These are phyloP conservation scores for Apodemia mormo DNA, from an alignment of 2,888 invertebrate genomes.

Conservation along the genomic window DNA sequence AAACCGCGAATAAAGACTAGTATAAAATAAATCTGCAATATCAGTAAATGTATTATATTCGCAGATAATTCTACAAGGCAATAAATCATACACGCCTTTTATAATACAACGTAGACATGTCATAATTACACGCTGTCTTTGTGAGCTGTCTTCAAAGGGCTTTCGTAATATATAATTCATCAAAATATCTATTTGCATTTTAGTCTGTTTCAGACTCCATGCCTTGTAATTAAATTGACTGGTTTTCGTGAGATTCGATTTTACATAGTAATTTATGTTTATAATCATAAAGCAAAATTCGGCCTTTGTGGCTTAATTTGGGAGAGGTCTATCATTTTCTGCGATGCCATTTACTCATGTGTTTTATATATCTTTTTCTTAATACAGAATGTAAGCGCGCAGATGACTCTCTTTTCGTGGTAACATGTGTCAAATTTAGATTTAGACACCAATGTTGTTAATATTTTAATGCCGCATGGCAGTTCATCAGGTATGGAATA, in stretches of 20 bases:
- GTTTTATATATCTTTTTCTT: too few species aligned
- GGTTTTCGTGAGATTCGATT: too few species aligned
- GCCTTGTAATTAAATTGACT: conserved; percentile 2
- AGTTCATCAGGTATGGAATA: too few species aligned
- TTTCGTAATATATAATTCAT: conserved; percentile 29
- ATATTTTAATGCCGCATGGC: too few species aligned
- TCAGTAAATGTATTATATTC: neutral
- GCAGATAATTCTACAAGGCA: conserved; percentile 25
- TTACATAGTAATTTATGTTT: neutral
- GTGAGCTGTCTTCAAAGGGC: conserved; percentile 38
- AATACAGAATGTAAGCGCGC: too few species aligned
- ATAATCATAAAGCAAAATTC: too few species aligned
- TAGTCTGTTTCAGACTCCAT: conserved; percentile 4
- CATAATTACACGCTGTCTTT: conserved; percentile 39
- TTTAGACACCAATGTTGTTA: too few species aligned
- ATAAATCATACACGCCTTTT: conserved; percentile 40
- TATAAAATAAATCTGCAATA: neutral
- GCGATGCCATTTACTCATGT: too few species aligned
- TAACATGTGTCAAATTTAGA: too few species aligned
- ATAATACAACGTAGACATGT: conserved; percentile 34
- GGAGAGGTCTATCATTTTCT: too few species aligned
- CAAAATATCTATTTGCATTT: conserved; percentile 21
- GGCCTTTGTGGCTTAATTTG: too few species aligned
- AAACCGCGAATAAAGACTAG: neutral
- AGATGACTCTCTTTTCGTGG: too few species aligned